Evolutionary conservation across 2,888 invertebrate species (phyloP).

Genomic region (Phyllotreta striolata): DNA sequence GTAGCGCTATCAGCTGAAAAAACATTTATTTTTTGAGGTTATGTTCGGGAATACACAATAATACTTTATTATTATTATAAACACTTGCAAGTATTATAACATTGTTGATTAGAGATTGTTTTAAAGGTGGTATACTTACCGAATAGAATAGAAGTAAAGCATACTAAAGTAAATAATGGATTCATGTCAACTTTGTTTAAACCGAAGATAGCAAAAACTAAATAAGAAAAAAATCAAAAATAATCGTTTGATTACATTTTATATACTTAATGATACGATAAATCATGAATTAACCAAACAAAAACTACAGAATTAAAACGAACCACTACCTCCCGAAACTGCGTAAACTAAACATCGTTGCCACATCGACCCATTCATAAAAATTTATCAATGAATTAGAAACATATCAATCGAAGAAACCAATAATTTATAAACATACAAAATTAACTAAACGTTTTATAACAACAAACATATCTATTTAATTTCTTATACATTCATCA

Average conservation of each 20-base stretch:
- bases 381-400: too few species aligned
- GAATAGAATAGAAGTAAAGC: too few species aligned
- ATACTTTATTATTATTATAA: background rate
- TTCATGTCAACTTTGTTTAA: background rate
- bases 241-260: constrained; percentile 1
- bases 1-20: constrained; percentile 33
- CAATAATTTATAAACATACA: too few species aligned
- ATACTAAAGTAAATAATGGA: background rate
- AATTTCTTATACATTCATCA: background rate
- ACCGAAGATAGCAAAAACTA: background rate
- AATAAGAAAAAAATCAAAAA: background rate
- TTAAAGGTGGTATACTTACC: too few species aligned
- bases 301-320: background rate
- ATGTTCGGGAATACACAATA: background rate
- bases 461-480: too few species aligned
- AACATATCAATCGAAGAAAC: too few species aligned
- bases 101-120: too few species aligned
- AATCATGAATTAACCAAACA: background rate
- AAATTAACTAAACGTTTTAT: too few species aligned
- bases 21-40: constrained; percentile 20
- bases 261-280: background rate
- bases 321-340: too few species aligned
- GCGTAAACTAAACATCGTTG: too few species aligned
- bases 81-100: too few species aligned
- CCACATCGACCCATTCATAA: too few species aligned